Percentiles rank a stretch among this genome's conserved stretches.
These are phyloP conservation scores for Graphium colonna DNA, from an alignment of 2,888 invertebrate species.

Conservation along the genomic window DNA sequence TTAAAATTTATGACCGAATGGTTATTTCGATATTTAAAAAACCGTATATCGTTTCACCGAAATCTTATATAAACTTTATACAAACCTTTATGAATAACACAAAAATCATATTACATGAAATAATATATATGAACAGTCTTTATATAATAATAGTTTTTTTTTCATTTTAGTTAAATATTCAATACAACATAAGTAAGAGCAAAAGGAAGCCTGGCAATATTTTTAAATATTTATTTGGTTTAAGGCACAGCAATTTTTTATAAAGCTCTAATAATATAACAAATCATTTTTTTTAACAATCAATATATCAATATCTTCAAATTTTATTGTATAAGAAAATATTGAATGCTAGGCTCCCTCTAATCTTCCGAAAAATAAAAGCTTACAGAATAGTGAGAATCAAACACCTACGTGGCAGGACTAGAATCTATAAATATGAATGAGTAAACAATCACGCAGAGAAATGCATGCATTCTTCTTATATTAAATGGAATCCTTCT, in stretches of 20 bases:
- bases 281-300: conserved; percentile 30
- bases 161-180: conserved; percentile 34
- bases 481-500: conserved; percentile 78
- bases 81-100: too few species aligned
- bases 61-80: too few species aligned
- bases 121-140: conserved; percentile 25
- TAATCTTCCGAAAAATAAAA: conserved; percentile 50
- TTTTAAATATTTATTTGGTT: conserved; percentile 57
- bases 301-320: conserved; percentile 29
- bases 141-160: conserved; percentile 29
- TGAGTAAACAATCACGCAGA: conserved; percentile 75
- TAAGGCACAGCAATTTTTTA: conserved; percentile 60
- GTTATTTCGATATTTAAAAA: too few species aligned
- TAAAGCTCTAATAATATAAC: conserved; percentile 44
- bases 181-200: conserved; percentile 31
- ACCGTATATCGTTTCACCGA: too few species aligned
- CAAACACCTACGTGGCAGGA: conserved; percentile 66
- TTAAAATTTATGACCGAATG: too few species aligned
- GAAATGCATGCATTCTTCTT: conserved; percentile 78
- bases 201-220: conserved; percentile 62
- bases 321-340: conserved; percentile 29
- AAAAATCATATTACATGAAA: background rate
- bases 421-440: conserved; percentile 73
- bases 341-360: conserved; percentile 60
- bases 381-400: conserved; percentile 71